Percentiles rank a stretch among this genome's conserved stretches.
phyloP scores from a whole-genome alignment of 2,888 invertebrate genomes.

The Drepanosiphum platanoidis region DNA sequence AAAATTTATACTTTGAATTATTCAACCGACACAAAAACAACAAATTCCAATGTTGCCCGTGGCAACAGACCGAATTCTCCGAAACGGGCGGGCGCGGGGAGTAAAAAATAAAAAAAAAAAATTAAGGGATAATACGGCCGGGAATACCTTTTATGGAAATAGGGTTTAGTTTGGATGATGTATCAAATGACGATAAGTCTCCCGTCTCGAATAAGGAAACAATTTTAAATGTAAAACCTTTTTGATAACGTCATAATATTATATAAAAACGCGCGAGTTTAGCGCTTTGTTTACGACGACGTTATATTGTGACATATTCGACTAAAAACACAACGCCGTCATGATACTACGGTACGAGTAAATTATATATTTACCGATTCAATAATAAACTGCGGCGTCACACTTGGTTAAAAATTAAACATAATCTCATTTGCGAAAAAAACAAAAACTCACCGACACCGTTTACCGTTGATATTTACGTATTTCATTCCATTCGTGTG shows the following conservation, averaged over 20 bases:
- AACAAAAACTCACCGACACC: too few relatives aligned
- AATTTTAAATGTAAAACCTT: conserved; percentile 5
- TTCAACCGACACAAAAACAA: conserved; percentile 45
- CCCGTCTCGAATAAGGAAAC: neutral
- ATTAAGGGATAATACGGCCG: neutral
- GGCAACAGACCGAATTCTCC: conserved; percentile 32
- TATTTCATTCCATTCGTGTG: too few relatives aligned
- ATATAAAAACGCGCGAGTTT: neutral
- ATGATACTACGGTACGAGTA: neutral
- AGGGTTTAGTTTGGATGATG: conserved; percentile 10
- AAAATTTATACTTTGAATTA: conserved; percentile 39
- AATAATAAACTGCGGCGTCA: too few relatives aligned
- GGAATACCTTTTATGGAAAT: conserved; percentile 31
- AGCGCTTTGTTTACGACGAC: neutral
- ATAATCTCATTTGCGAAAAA: too few relatives aligned
- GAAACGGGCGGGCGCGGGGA: too few relatives aligned
- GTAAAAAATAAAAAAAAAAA: conserved; percentile 40
- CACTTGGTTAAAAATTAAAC: too few relatives aligned
- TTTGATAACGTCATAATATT: neutral
- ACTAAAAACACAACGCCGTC: neutral
- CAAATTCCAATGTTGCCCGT: conserved; percentile 26
- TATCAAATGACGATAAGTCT: conserved; percentile 20
- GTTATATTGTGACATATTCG: neutral
- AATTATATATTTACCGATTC: neutral
- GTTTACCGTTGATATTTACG: too few relatives aligned